Percentiles rank a stretch among this genome's conserved stretches.
Evolutionary conservation across 2,797 vertebrate species (phyloP).

Genomic region (Cynopterus sphinx): DNA sequence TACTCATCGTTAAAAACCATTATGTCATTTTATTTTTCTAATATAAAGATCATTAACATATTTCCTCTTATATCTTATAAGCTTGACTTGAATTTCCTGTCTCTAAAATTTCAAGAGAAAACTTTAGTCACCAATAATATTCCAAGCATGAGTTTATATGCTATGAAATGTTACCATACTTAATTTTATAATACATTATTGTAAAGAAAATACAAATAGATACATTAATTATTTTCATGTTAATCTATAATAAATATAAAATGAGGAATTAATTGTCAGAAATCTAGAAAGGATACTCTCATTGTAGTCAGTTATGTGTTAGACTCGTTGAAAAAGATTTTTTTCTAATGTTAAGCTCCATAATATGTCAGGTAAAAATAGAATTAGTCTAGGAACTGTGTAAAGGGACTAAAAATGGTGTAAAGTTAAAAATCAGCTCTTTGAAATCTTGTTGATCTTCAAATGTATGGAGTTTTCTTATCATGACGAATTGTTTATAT

Average conservation of each 20-base stretch:
- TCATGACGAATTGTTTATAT: not conserved
- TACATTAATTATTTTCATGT: constrained; percentile 15
- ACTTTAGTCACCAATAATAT: constrained; percentile 26
- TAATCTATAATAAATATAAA: not conserved
- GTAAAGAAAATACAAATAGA: constrained; percentile 3
- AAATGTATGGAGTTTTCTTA: not conserved
- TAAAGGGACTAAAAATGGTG: not conserved
- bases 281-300: not conserved
- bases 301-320: not conserved
- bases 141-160: constrained; percentile 17
- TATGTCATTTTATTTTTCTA: not conserved
- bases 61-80: not conserved
- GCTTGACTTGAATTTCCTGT: not conserved
- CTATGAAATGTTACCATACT: not conserved
- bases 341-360: not conserved
- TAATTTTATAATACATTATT: not conserved
- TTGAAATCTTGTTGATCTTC: not conserved
- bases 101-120: not conserved
- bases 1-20: not conserved
- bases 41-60: not conserved
- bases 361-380: not conserved
- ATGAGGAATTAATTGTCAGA: not conserved
- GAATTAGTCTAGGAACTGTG: not conserved
- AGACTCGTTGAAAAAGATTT: not conserved
- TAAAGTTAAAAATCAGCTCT: not conserved